Base-by-base conservation (phyloP, 1,140 invertebrate genomes). In the Limonius californicus region DNA sequence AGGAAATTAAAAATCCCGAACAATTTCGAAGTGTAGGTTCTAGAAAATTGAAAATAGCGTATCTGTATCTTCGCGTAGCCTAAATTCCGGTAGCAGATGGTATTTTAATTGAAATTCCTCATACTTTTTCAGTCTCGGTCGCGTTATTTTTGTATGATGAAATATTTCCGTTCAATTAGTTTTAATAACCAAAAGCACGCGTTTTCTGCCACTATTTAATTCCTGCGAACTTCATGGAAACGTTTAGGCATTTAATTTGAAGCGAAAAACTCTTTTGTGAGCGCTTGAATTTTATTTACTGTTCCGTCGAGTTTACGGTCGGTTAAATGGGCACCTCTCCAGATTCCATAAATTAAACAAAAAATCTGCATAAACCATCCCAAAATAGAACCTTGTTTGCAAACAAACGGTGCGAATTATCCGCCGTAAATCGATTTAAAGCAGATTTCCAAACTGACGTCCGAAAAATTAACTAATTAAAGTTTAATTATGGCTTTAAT, bases 41-140 rank as follows among this genome's bases (percentile, higher is more conserved):
- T 21, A 50, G 20, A 50, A 19, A 21, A 50, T 50, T 50, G 45
- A 50, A 39, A 39, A 39, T 39, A 39, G 35, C 35, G 35, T 14
- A 39, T 27, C 35, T 39, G 35, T 39, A 39, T 39, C 35, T 39
- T 39, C 35, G 35, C 35, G 35, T 63, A 59, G 57, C 42, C 53
- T 27, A 54, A 63, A 59, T 63, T 63, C 56, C 47, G 53, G 45
- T 23, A 57, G 45, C 55, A 63, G 54, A 54, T 54, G 61, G 61
- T 54, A 63, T 63, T 63, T 63, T 63, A 63, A 63, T 63, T 63
- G 61, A 63, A 63, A 63, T 63, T 63, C 61, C 47, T 54, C 43
- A 14, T 1, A 42, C 43, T 59, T 63, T 63, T 63, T 54, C 45
- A 30, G 7, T 56, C 2, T 2, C 45, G n/a, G 27, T 18, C 8